Percentiles rank a stretch among this genome's conserved stretches.
Evolutionary conservation across 2,888 invertebrate species (phyloP).

Genomic region (Agrochola macilenta): DNA sequence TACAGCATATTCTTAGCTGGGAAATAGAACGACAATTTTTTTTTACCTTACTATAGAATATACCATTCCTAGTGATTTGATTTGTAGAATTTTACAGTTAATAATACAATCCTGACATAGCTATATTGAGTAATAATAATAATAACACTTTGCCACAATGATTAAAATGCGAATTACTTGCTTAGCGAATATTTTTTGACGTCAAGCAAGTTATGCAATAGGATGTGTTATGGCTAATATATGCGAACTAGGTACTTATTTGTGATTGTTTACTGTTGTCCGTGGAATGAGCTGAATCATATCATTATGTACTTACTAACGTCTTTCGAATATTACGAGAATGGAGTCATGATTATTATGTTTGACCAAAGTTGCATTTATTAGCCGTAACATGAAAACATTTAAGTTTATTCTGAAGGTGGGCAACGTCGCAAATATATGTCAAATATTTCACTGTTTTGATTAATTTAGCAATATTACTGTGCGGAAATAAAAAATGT

Average conservation of each 20-base stretch:
- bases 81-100: slow-evolving; percentile 11
- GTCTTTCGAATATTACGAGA: neutral
- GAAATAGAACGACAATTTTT: neutral
- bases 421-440: no score
- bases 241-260: neutral
- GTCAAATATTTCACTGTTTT: no score
- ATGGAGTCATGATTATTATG: neutral
- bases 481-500: no score
- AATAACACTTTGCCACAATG: neutral
- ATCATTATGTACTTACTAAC: slow-evolving; percentile 14
- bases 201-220: slow-evolving; percentile 6
- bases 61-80: slow-evolving; percentile 37
- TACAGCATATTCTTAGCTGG: no score
- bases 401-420: no score
- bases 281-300: slow-evolving; percentile 8
- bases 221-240: neutral
- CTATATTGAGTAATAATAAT: neutral
- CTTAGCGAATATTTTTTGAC: slow-evolving; percentile 5
- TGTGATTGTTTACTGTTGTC: slow-evolving; percentile 12
- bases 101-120: neutral
- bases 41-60: neutral
- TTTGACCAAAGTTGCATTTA: slow-evolving; percentile 2
- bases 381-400: neutral
- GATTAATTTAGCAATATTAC: no score
- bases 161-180: slow-evolving; percentile 28